Evolutionary conservation across 1,140 invertebrate genomes (phyloP).

Genomic region (Parapsyche elsis): DNA sequence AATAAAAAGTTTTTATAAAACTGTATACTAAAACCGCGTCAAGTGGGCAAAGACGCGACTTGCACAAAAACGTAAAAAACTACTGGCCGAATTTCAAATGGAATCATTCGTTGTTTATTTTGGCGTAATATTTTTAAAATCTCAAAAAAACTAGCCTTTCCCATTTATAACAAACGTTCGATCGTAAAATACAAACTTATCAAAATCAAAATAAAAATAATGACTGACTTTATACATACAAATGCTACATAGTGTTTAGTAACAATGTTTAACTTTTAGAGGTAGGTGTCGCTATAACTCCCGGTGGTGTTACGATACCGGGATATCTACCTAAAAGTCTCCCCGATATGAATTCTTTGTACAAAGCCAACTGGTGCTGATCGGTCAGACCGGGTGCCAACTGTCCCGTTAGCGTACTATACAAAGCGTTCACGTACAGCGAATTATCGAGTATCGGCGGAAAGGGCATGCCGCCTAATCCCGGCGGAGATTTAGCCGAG

Average conservation of each 20-base stretch:
- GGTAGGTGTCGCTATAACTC: constrained; percentile 36
- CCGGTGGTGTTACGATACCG: constrained; percentile 1
- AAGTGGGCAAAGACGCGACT: too few species aligned
- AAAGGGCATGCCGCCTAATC: constrained; percentile 55
- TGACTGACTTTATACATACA: background rate
- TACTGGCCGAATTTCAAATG: background rate
- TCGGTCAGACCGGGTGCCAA: constrained; percentile 57
- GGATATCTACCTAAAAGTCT: constrained; percentile 33
- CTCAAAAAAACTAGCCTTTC: too few species aligned
- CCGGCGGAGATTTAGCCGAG: constrained; percentile 56
- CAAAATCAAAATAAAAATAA: constrained; percentile 5
- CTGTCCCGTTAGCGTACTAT: constrained; percentile 60
- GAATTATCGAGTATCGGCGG: constrained; percentile 60
- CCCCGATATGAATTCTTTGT: constrained; percentile 35
- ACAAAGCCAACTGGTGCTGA: constrained; percentile 53
- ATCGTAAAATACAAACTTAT: too few species aligned
- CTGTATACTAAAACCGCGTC: too few species aligned
- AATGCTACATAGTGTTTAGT: background rate
- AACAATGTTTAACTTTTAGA: constrained; percentile 47
- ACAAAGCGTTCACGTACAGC: constrained; percentile 63
- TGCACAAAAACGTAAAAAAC: too few species aligned
- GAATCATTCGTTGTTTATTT: background rate
- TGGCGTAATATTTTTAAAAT: background rate
- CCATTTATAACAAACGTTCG: too few species aligned
- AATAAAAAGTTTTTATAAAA: too few species aligned